These are phyloP conservation scores for Clytia hemisphaerica DNA, from an alignment of 30 jellyfish, hydroid and myxozoan species.

Conservation along the genomic window DNA sequence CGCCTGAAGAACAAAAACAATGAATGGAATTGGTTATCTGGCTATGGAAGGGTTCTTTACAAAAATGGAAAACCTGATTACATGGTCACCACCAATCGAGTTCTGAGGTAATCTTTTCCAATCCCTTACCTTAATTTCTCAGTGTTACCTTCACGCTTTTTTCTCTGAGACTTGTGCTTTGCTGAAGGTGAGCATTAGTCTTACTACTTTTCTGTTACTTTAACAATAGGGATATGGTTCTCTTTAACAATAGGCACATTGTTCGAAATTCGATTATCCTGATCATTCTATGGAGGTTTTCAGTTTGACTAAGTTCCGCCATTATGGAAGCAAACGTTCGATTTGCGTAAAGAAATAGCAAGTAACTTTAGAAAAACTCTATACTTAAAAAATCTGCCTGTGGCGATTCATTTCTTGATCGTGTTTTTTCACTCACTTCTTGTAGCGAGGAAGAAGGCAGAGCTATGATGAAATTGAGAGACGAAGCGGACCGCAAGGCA, in stretches of 20 bases:
- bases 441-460: slow-evolving; percentile 93
- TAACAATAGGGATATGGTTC: too few species aligned
- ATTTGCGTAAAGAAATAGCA: too few species aligned
- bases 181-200: too few species aligned
- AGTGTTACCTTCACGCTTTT: too few species aligned
- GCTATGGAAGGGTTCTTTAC: slow-evolving; percentile 72
- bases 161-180: too few species aligned
- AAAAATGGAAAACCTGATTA: slow-evolving; percentile 77
- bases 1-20: slow-evolving; percentile 77
- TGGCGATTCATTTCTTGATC: background rate
- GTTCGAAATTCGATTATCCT: too few species aligned
- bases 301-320: too few species aligned
- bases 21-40: slow-evolving; percentile 95
- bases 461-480: slow-evolving; percentile 81
- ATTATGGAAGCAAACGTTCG: too few species aligned
- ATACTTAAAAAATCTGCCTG: background rate
- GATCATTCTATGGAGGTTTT: too few species aligned
- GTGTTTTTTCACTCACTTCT: too few species aligned
- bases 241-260: too few species aligned
- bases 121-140: background rate
- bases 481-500: slow-evolving; percentile 71
- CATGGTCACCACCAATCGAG: slow-evolving; percentile 89
- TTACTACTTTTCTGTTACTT: background rate
- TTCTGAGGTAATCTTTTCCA: slow-evolving; percentile 77
- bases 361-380: background rate